These are phyloP conservation scores for Orthonyx spaldingii DNA, from an alignment of 2,113 vertebrate species.

Conservation along the genomic window DNA sequence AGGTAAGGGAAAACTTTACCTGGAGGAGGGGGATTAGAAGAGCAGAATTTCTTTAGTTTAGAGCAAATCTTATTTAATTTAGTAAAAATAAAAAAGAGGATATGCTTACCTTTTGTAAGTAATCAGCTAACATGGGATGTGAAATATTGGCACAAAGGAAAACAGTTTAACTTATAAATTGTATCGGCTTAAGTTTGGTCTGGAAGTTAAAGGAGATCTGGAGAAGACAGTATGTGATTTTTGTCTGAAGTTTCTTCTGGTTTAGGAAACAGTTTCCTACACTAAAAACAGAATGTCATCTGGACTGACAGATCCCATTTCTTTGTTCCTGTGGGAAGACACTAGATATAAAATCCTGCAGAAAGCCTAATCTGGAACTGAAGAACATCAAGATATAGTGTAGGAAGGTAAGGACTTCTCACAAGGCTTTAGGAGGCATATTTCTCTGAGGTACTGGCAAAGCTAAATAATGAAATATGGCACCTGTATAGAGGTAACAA, in stretches of 20 bases:
- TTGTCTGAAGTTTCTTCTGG: background rate
- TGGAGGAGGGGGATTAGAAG: background rate
- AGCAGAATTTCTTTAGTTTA: background rate
- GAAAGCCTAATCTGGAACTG: background rate
- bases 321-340: background rate
- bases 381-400: background rate
- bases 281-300: background rate
- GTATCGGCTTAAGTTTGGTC: background rate
- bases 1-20: background rate
- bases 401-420: background rate
- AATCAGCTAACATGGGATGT: background rate
- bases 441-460: background rate
- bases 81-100: background rate
- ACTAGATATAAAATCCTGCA: background rate
- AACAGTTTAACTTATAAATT: background rate
- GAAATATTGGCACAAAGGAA: background rate
- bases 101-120: background rate
- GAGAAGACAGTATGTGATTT: background rate
- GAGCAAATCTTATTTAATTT: background rate
- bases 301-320: background rate
- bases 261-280: background rate
- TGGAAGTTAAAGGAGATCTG: background rate
- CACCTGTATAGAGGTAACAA: background rate
- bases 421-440: background rate
- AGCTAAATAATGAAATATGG: background rate